Percentiles rank a stretch among this genome's conserved stretches.
These are phyloP conservation scores for Pachydiplax longipennis DNA, from an alignment of 2,888 invertebrate species.

Conservation along the genomic window DNA sequence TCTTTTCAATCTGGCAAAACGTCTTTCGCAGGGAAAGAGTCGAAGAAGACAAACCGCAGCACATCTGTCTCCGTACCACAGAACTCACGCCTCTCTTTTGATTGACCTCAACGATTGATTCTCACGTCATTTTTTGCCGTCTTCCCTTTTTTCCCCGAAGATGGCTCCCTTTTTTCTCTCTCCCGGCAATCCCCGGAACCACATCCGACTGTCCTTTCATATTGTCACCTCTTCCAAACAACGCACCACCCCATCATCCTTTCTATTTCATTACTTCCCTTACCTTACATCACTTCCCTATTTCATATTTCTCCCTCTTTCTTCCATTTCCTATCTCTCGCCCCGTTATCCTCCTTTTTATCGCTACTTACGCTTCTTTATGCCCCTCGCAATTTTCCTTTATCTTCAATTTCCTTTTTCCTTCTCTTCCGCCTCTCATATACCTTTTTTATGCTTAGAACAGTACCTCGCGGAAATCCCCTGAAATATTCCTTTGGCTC, in stretches of 20 bases:
- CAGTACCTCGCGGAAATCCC: too few relatives aligned
- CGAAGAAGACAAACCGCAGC: conserved; percentile 9
- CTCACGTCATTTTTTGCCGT: neutral
- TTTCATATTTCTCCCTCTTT: neutral
- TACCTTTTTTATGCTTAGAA: neutral
- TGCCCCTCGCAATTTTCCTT: too few relatives aligned
- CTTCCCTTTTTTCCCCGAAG: neutral
- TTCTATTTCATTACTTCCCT: neutral
- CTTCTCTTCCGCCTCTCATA: too few relatives aligned
- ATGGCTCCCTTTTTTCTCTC: neutral
- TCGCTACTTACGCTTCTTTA: too few relatives aligned
- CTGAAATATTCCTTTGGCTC: too few relatives aligned
- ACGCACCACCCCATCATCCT: neutral
- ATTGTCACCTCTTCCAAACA: neutral
- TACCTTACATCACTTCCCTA: neutral
- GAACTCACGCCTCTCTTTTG: neutral
- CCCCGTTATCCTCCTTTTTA: neutral
- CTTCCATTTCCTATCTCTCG: neutral
- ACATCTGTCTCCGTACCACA: neutral
- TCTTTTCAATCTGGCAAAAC: neutral
- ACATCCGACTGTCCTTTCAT: neutral
- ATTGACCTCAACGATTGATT: conserved; percentile 39
- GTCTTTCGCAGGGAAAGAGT: neutral
- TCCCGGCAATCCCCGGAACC: neutral
- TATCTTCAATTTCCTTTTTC: too few relatives aligned